phyloP scores from a whole-genome alignment of 2,797 vertebrate genomes.

The Halcyon chelicuti region DNA sequence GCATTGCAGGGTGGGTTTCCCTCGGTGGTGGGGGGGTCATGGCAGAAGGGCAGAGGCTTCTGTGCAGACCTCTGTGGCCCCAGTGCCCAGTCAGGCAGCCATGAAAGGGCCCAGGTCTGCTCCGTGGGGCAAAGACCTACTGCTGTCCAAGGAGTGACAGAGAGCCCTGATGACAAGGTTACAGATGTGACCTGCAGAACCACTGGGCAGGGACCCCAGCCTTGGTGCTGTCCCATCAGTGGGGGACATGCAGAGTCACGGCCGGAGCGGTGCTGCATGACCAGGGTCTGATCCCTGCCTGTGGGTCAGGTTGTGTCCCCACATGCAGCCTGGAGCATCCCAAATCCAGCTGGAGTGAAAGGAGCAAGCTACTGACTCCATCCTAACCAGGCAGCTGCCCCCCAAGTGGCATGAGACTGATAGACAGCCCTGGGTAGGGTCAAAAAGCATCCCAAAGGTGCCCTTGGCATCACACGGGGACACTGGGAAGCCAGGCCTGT shows the following conservation, averaged over 20 bases:
- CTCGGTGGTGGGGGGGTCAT: too few species aligned
- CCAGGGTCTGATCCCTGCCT: neutral
- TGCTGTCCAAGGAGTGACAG: neutral
- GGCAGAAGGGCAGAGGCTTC: neutral
- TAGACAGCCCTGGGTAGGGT: too few species aligned
- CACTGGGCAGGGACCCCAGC: neutral
- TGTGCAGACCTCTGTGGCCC: neutral
- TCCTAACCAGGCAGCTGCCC: neutral
- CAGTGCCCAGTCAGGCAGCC: neutral
- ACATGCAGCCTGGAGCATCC: neutral
- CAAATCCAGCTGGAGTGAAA: neutral
- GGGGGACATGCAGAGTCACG: neutral
- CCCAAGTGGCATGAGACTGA: neutral
- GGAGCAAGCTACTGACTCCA: neutral
- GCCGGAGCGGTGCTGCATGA: neutral
- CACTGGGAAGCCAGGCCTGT: neutral
- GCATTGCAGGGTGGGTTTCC: neutral
- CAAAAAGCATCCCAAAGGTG: neutral
- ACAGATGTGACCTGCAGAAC: too few species aligned
- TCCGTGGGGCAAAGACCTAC: neutral
- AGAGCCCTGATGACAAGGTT: rapidly evolving
- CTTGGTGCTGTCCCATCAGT: neutral
- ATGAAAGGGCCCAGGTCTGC: rapidly evolving
- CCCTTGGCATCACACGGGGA: neutral
- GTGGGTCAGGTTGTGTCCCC: too few species aligned